Evolutionary conservation across 2,888 invertebrate species (phyloP).

Genomic region (Melikaiella ostensackeni): DNA sequence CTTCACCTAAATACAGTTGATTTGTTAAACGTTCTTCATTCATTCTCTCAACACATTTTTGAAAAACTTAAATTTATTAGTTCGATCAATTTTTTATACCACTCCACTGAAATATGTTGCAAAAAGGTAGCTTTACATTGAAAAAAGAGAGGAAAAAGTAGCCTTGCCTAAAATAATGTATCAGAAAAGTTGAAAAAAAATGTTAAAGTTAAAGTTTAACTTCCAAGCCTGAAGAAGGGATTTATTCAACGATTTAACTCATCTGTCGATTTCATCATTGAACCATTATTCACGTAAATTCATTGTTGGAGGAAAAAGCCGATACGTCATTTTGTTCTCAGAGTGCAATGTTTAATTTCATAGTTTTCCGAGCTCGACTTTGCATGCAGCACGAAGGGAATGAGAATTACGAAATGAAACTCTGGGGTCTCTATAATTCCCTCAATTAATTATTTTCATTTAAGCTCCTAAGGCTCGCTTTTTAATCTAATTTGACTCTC

Average conservation of each 20-base stretch:
- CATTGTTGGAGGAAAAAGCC: background rate
- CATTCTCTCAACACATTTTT: too few species aligned
- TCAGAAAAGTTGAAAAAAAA: too few species aligned
- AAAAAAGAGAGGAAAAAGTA: too few species aligned
- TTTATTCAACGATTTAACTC: conserved; percentile 28
- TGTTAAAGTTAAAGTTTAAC: too few species aligned
- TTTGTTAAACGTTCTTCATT: too few species aligned
- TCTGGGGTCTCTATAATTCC: conserved; percentile 37
- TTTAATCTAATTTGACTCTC: conserved; percentile 26
- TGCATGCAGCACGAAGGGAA: conserved; percentile 22
- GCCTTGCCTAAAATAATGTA: too few species aligned
- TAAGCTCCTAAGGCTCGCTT: conserved; percentile 31
- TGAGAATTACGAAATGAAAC: conserved; percentile 31
- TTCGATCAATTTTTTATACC: too few species aligned
- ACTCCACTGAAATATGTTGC: too few species aligned
- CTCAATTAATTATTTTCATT: conserved; percentile 37
- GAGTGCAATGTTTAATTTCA: conserved; percentile 38
- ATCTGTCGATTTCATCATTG: conserved; percentile 32
- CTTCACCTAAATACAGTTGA: too few species aligned
- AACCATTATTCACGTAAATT: conserved; percentile 30
- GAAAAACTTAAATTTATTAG: too few species aligned
- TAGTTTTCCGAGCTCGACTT: conserved; percentile 36
- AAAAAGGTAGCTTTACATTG: too few species aligned
- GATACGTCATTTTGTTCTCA: conserved; percentile 15
- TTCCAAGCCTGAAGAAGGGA: background rate